Evolutionary conservation across 2,113 vertebrate genomes (phyloP), one percentile per base, ranked within the genome.

Genomic region (Martes martes): DNA sequence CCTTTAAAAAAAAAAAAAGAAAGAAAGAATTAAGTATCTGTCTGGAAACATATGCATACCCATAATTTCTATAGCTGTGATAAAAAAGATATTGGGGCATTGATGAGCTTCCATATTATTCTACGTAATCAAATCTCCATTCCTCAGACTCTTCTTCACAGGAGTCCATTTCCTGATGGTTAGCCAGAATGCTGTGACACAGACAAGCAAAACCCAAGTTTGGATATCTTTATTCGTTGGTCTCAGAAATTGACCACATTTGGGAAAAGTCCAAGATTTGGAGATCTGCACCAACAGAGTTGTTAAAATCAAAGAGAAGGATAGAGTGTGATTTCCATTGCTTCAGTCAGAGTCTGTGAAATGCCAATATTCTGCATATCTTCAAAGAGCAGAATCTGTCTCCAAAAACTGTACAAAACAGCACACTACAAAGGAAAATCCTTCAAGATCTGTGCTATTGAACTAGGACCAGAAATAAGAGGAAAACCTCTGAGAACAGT

Each of bases 241-340:
- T 95, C 18, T 92, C 50, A 91, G 79, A 95, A 95, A 94, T 0
- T 1, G 86, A 1, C 50, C 21, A n/a, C 57, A n/a, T 78, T 98
- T 80, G 80, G 8, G 82, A 42, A 92, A 96, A 97, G 71, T 2
- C 47, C 93, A 97, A 95, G 94, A 96, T 74, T 5, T 11, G 93
- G 87, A 98, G 98, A 96, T 83, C 67, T 90, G 82, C 21, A 96
- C 95, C 94, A 94, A 31, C 11, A 90, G 93, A 97, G 57, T 96
- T 98, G 94, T 91, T 98, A 98, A 98, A 98, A 99, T 98, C 98
- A 98, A 98, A 98, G 98, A 94, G 97, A 95, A 98, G 98, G 97
- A 98, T 98, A 92, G 89, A 98, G 91, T 79, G 94, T 45, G 42
- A 97, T 97, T 98, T 98, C 97, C 97, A 98, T 97, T 74, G 91